Conservation (phyloP, 2,113 vertebrate genomes). For the Anguilla rostrata region DNA sequence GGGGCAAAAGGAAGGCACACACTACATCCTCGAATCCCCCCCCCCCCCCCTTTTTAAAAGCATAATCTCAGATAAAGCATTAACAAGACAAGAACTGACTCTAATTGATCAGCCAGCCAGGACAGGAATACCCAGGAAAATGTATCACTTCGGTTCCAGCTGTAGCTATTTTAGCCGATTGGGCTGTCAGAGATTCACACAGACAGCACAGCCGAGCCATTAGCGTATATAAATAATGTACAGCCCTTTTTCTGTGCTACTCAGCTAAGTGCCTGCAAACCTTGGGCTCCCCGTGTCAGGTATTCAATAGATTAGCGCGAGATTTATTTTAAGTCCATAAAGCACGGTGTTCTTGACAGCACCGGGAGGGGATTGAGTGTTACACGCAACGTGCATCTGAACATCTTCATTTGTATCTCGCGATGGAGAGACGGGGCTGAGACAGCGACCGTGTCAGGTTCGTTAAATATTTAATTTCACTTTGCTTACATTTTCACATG, state of each 20-base stretch:
- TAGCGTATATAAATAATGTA: slow-evolving; percentile 99
- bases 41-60: slow-evolving; percentile 59
- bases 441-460: slow-evolving; percentile 77
- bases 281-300: slow-evolving; percentile 95
- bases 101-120: slow-evolving; percentile 93
- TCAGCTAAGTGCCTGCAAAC: slow-evolving; percentile 98
- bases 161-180: slow-evolving; percentile 90
- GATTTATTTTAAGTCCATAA: slow-evolving; percentile 97
- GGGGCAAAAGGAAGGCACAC: slow-evolving; percentile 36
- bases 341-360: slow-evolving; percentile 89
- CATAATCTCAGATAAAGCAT: slow-evolving; percentile 80
- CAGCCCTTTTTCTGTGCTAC: slow-evolving; percentile 84
- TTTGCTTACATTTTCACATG: slow-evolving; percentile 59
- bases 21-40: slow-evolving; percentile 61
- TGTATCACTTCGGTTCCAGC: slow-evolving; percentile 93
- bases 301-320: slow-evolving; percentile 97
- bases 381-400: slow-evolving; percentile 82
- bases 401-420: slow-evolving; percentile 90
- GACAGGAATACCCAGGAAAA: slow-evolving; percentile 78
- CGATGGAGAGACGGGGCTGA: slow-evolving; percentile 69
- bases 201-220: slow-evolving; percentile 90
- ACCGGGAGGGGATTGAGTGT: slow-evolving; percentile 85
- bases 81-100: slow-evolving; percentile 88
- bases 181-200: slow-evolving; percentile 88
- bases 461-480: slow-evolving; percentile 69